Base-by-base conservation (phyloP, 2,797 vertebrate species). In the Margarornis squamiger region DNA sequence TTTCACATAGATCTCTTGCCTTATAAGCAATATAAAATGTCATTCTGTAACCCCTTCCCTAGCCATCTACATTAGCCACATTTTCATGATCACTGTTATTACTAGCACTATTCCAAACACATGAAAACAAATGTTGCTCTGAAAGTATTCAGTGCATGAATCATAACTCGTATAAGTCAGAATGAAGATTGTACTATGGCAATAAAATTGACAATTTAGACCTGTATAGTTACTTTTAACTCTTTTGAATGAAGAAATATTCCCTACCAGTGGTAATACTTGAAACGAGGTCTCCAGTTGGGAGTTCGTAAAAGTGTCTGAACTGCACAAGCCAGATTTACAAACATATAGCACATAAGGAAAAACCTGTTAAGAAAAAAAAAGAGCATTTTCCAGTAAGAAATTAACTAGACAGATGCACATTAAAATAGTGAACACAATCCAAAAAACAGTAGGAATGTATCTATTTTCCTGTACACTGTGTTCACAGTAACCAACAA, bases 321-420 rank as follows among this genome's bases (percentile, higher is more conserved):
- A 52, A 99, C 97, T 0, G 99, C 99, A 48, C 99, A 99, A 48
- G 99, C 99, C 98, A 99, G 95, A 96, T 99, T 99, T 80, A 99
- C 99, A 84, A 99, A 99, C 97, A 99, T 96, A 97, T 99, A 99
- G 96, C 99, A 99, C 99, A 99, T 99, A 90, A 99, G 98, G 96
- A 99, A 99, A 96, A 99, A 99, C 99, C 99, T 99, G 97, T 39
- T 51, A 39, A 58, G 7, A 55, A 43, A 43, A 68, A 68, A 41
- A 29, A 52, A 74, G 6, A 67, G 1, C 27, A 70, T 73, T 92
- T 94, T 67, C 65, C 32, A 86, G 30, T 19, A 63, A n/a, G 21
- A 90, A 91, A 91, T 51, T 16, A 94, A 61, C 52, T 76, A 23
- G 32, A 55, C 14, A 73, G 27, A 70, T 45, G 32, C 36, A 11